These are phyloP conservation scores for Girardia tigrina DNA, from an alignment of 2,888 invertebrate genomes.

Conservation along the genomic window DNA sequence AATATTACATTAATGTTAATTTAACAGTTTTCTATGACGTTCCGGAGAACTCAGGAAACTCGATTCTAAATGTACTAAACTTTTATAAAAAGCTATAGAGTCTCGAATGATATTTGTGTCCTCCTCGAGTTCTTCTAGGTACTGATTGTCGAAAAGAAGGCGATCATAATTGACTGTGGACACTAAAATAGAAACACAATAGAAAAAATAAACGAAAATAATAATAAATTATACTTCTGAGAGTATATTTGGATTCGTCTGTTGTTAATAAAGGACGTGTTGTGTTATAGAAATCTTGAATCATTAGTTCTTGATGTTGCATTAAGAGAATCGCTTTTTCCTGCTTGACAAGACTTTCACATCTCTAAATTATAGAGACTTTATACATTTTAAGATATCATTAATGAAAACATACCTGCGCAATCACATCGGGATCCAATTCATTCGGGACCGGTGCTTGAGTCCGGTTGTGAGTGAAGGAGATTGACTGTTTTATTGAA, in stretches of 20 bases:
- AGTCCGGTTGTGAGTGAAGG: background rate
- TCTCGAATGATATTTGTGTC: background rate
- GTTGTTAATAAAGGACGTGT: background rate
- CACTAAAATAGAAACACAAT: background rate
- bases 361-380: background rate
- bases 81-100: background rate
- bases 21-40: background rate
- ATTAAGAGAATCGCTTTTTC: background rate
- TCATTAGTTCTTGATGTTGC: constrained; percentile 19
- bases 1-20: background rate
- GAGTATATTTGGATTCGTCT: background rate
- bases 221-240: background rate
- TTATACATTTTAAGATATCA: background rate
- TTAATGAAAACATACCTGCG: background rate
- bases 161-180: constrained; percentile 4
- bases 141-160: background rate
- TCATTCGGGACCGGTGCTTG: background rate
- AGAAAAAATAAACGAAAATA: background rate
- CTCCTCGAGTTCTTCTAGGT: background rate
- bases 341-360: constrained; percentile 6
- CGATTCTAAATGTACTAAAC: constrained; percentile 3
- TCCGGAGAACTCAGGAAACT: background rate
- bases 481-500: background rate
- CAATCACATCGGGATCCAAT: background rate
- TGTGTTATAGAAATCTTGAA: background rate